Base-by-base conservation (phyloP, 2,888 invertebrate species). In the Drosophila borealis region DNA sequence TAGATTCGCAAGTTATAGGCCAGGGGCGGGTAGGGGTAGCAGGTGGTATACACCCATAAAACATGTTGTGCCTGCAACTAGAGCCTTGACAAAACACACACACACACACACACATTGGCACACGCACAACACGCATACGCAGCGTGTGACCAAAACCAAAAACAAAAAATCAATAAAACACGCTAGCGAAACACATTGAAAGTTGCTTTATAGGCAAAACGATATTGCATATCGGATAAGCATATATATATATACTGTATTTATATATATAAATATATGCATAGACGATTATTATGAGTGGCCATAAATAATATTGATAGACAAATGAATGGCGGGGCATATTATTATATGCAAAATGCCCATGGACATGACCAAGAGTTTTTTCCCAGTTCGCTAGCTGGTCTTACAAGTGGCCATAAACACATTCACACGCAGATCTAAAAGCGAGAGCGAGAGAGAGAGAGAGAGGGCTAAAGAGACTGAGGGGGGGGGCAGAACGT, bases 401-500 rank as follows among this genome's bases (percentile, higher is more conserved):
- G 88, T 88, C 83, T 84, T 84, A 88, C 89, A 84, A 84, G 83
- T 84, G 83, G 89, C 83, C 89, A 84, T 83, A 83, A 83, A 80
- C 89, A 84, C 64, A 67, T 51, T 53, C 51, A 71, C 65, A 76
- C 65, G 48, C 51, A 46, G 33, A 29, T 11, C 42, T 42, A 17
- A 19, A 25, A 45, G 56, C 4, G 41, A 39, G 48, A 14, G 46
- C n/a, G n/a, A 19, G 51, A 1, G 57, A 19, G 44, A 19, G 49
- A 14, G 44, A 25, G 49, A 36, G 41, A 19, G 8, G 1, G 29
- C 2, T 6, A 29, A n/a, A 44, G 36, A 36, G 10, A n/a, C 39
- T 34, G 10, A 37, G 25, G n/a, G 9, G 13, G 29, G 17, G 36
- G 4, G 29, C 29, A 29, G 8, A 11, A 14, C 17, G 25, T n/a